phyloP scores from a whole-genome alignment of 2,888 invertebrate species.

The Dugesia japonica region DNA sequence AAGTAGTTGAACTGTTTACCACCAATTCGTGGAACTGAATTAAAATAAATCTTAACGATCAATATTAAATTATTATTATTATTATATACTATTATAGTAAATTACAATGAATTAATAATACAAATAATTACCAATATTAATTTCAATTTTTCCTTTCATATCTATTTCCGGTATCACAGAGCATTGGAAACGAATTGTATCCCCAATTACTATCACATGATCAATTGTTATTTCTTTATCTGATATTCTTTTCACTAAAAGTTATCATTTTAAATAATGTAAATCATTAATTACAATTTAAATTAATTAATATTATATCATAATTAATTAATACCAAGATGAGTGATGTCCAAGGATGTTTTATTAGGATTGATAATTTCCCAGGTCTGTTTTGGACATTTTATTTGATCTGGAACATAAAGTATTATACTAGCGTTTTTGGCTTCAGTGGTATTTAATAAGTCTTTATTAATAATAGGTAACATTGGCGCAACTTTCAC shows the following conservation, averaged over 20 bases:
- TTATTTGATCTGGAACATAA: conserved; percentile 20
- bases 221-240: conserved; percentile 1
- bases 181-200: neutral
- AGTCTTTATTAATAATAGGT: neutral
- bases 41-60: too few species aligned
- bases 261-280: too few species aligned
- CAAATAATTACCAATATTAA: neutral
- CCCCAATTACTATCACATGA: neutral
- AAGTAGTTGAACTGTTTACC: neutral
- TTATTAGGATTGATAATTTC: neutral
- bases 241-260: neutral
- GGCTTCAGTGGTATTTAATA: conserved; percentile 3
- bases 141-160: neutral
- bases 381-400: conserved; percentile 27
- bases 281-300: too few species aligned
- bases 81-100: too few species aligned
- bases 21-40: neutral
- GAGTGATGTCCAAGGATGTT: neutral
- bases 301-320: neutral
- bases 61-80: too few species aligned
- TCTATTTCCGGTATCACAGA: neutral
- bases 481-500: conserved; percentile 23
- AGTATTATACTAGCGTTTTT: neutral
- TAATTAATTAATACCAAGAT: neutral
- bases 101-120: too few species aligned